Base-by-base conservation (phyloP, 2,113 vertebrate genomes). In the Hassar affinis region DNA sequence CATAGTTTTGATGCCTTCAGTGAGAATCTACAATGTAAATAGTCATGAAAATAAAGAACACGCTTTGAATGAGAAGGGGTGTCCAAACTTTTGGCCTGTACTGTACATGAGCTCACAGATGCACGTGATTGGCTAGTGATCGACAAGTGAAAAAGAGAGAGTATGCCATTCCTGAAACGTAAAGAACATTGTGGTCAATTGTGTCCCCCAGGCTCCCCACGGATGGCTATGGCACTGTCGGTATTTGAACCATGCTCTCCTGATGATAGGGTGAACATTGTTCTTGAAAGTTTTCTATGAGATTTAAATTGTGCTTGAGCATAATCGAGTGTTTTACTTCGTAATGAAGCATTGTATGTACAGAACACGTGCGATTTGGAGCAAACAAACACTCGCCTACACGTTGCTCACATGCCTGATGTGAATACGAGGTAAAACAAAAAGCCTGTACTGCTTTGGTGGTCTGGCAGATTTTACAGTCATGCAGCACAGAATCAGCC, bases 381-480 rank as follows among this genome's bases (percentile, higher is more conserved):
- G 4, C 22, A 45, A 47, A 47, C 35, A 45, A 45, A 42, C 42
- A 18, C 6, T 69, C 35, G 1, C 35, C 38, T 69, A 38, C 6
- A 69, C 30, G 8, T 35, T 38, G 64, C 68, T 42, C 68, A 72
- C 22, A 47, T 25, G 2, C 69, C 42, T n/a, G 4, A 22, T 47
- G 69, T 75, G 6, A 75, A 51, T 75, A 17, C 14, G 25, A 72
- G 42, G 45, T n/a, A 49, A n/a, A 12, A 51, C 12, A 75, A 51
- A 51, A 75, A 52, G 42, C 52, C 35, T 78, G 12, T 10, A 17
- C n/a, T 20, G 35, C 56, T 78, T 18, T n/a, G 35, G 35, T 78
- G 35, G 25, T 78, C 77, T 27, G 56, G 35, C 77, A 47, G 27
- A 79, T 61, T 4, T 79, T 77, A 77, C 33, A 38, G 52, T 74